Percentiles rank a stretch among this genome's conserved stretches.
Conservation (phyloP, 2,113 vertebrate species). For the Illadopsis cleaveri region DNA sequence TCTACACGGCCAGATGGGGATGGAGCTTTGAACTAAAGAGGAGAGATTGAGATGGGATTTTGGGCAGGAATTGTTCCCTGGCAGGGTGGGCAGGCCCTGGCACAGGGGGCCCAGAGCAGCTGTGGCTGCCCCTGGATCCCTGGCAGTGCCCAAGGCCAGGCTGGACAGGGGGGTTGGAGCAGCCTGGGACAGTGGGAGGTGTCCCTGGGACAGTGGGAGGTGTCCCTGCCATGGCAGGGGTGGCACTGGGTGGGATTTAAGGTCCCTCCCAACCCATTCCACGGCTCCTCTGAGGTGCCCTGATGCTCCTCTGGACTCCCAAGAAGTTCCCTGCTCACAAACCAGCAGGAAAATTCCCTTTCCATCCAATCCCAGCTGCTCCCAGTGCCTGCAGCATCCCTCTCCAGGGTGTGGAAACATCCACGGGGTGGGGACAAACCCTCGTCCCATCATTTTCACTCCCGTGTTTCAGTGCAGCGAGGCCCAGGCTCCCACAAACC, state of each 20-base stretch:
- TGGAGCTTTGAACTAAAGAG: not conserved
- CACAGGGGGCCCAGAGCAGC: no score
- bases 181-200: not conserved
- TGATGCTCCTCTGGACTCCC: not conserved
- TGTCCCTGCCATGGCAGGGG: not conserved
- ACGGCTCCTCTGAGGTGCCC: not conserved
- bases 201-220: not conserved
- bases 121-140: not conserved
- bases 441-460: rapidly evolving
- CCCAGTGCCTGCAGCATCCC: not conserved
- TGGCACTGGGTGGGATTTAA: not conserved
- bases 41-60: not conserved
- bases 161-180: not conserved
- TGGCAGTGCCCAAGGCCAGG: not conserved
- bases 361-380: rapidly evolving
- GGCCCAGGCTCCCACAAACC: not conserved
- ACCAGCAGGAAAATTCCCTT: not conserved
- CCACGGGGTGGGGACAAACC: rapidly evolving
- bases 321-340: not conserved
- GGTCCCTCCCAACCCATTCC: not conserved
- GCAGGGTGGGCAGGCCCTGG: not conserved
- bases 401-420: rapidly evolving
- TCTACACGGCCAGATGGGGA: rapidly evolving
- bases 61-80: not conserved
- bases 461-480: rapidly evolving